phyloP scores from a whole-genome alignment of 2,113 vertebrate species.

The Trogon melanurus region DNA sequence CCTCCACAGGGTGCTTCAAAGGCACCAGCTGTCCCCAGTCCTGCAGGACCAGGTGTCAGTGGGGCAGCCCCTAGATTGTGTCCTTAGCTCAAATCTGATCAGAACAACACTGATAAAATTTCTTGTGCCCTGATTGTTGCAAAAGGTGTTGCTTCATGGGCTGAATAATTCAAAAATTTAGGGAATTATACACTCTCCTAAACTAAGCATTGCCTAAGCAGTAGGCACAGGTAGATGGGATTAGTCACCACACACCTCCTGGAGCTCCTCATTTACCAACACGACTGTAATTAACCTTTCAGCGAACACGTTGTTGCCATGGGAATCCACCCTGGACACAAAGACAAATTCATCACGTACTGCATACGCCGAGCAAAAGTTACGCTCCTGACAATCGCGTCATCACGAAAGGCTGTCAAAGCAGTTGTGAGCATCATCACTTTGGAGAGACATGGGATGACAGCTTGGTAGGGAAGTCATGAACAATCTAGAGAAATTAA shows the following conservation, averaged over 20 bases:
- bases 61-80: not conserved
- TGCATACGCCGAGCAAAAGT: not conserved
- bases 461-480: not conserved
- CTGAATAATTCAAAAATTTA: not conserved
- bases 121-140: not conserved
- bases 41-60: fast-evolving
- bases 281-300: conserved; percentile 43
- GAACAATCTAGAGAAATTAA: not conserved
- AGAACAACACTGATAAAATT: not conserved
- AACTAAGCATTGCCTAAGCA: not conserved
- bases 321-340: conserved; percentile 12
- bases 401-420: not conserved
- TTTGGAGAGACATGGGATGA: not conserved
- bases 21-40: not conserved
- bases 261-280: conserved; percentile 31
- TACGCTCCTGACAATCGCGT: fast-evolving
- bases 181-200: not conserved
- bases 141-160: not conserved
- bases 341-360: not conserved
- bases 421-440: not conserved
- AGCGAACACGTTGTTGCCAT: not conserved
- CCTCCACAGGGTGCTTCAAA: not conserved
- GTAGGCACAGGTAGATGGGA: not conserved
- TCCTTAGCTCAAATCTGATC: fast-evolving
- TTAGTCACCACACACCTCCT: not conserved